Percentiles rank a stretch among this genome's conserved stretches.
Conservation (phyloP, 2,797 vertebrate species). For the Lacerta agilis region DNA sequence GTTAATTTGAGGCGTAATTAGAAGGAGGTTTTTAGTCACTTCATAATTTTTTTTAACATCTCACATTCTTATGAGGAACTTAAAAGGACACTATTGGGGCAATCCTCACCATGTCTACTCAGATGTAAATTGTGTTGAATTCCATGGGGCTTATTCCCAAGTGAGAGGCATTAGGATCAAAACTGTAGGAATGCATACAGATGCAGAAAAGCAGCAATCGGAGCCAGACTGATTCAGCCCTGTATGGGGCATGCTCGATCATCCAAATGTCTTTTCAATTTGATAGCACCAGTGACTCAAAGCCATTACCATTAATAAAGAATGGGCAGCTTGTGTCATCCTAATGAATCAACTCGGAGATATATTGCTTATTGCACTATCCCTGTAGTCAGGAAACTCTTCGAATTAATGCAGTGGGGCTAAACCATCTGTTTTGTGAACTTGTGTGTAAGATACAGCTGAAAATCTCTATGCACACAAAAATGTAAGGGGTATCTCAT, state of each 20-base stretch:
- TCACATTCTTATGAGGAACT: neutral
- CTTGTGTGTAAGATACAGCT: neutral
- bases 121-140: neutral
- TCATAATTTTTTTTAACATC: neutral
- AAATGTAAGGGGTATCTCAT: neutral
- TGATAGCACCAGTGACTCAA: constrained; percentile 38
- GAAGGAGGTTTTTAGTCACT: neutral
- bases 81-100: neutral
- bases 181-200: fast-evolving
- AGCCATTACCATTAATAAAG: constrained; percentile 44
- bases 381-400: neutral
- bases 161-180: neutral
- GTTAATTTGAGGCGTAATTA: neutral
- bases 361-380: constrained; percentile 31
- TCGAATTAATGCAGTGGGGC: neutral
- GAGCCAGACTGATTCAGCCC: neutral
- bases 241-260: neutral
- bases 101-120: neutral
- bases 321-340: constrained; percentile 26
- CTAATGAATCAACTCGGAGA: constrained; percentile 1
- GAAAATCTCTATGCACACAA: neutral
- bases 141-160: too few species aligned
- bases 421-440: neutral
- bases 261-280: constrained; percentile 51
- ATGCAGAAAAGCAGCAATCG: constrained; percentile 8